These are phyloP conservation scores for Tokudaia muenninki DNA, from an alignment of 2,797 vertebrate genomes.

Conservation along the genomic window DNA sequence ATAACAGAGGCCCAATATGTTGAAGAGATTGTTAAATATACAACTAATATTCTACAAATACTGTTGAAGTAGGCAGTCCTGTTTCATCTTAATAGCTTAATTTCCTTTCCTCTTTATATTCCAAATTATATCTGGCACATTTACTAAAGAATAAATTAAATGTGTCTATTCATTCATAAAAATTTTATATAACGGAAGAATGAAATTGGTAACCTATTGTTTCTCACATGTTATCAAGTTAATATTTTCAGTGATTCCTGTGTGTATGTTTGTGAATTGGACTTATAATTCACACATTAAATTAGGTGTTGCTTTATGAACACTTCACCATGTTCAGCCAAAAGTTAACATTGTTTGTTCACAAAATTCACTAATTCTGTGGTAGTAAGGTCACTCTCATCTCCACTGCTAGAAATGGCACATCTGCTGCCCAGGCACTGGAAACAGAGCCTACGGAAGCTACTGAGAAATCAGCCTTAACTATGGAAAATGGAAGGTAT, in stretches of 20 bases:
- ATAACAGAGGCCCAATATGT: not conserved
- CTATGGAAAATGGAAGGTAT: not conserved
- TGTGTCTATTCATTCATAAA: conserved; percentile 29
- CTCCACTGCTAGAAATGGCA: not conserved
- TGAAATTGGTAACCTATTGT: not conserved
- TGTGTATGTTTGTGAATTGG: not conserved
- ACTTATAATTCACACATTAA: not conserved
- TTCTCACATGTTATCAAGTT: not conserved
- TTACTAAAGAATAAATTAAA: conserved; percentile 32
- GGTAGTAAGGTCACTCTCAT: not conserved
- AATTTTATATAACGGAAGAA: conserved; percentile 15
- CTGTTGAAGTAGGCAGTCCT: not conserved
- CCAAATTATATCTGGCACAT: not conserved
- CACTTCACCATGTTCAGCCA: not conserved
- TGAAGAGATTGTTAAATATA: not conserved
- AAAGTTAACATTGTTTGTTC: not conserved
- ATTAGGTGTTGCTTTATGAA: not conserved
- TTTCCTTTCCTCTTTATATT: conserved; percentile 1
- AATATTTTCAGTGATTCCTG: not conserved
- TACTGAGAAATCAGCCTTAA: not conserved
- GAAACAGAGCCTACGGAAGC: not conserved
- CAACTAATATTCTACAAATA: not conserved
- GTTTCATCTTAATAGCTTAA: not conserved
- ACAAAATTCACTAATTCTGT: not conserved
- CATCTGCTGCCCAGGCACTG: not conserved